Evolutionary conservation across 2,113 vertebrate species (phyloP), one percentile per base, ranked within the genome.

Genomic region (Mola mola): DNA sequence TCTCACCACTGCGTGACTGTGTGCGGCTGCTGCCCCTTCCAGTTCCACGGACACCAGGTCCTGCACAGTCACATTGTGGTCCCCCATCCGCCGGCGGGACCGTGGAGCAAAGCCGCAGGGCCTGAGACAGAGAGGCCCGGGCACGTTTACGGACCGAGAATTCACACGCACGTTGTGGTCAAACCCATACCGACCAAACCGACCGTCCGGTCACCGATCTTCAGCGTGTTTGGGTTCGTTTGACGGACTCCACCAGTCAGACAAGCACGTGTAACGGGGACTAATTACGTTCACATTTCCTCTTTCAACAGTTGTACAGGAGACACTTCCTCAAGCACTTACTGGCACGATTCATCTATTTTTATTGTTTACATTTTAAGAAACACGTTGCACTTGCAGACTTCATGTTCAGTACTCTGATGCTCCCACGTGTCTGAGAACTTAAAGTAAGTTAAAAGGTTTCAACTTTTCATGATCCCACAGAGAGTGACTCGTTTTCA

Each of bases 161-260:
- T 94, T 8, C 91, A 91, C 84, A 89, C 92, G 12, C 96, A 97
- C 0, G 92, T 97, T 66, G 96, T 98, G 50, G 92, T 98, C 84
- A 99, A 99, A 83, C 97, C 97, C 19, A 98, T 98, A 63, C 96
- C 97, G 46, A 98, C 96, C 25, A 99, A 97, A 78, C 96, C 97
- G 0, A 56, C 94, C 0, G 47, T 94, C 1, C 92, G 93, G 6
- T 87, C 94, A 0, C 93, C 95, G 0, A 91, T 98, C 75, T 97
- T 97, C 90, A 96, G 96, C 0, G 93, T 98, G 68, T 98, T 98
- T 12, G 92, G 96, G 51, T 98, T 98, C 83, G 94, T 98, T 88
- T 99, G 93, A 79, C 26, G 19, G 8, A 41, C 12, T 16, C 24
- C 15, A 3, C 19, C 51, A 10, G 31, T 43, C 57, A 60, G 49